Percentiles rank a stretch among this genome's conserved stretches.
phyloP scores from a whole-genome alignment of 1,140 invertebrate species.

The Trinorchestia longiramus region DNA sequence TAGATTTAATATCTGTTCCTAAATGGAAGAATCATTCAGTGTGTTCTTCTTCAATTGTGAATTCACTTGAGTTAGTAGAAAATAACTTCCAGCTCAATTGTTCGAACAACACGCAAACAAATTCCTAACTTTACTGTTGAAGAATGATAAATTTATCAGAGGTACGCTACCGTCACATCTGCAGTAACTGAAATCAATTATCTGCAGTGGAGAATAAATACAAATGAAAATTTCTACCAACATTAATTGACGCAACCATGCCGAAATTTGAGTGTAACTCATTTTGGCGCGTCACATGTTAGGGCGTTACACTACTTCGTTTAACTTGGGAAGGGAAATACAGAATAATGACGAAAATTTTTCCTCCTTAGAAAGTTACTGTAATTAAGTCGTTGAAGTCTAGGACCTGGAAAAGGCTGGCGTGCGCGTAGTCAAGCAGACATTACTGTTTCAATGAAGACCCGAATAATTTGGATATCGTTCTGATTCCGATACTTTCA shows the following conservation, averaged over 20 bases:
- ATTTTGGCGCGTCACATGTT: neutral
- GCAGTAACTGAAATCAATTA: neutral
- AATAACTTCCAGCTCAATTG: no score
- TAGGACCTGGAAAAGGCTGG: neutral
- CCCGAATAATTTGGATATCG: neutral
- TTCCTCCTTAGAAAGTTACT: neutral
- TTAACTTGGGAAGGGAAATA: neutral
- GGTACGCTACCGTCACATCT: neutral
- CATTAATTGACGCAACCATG: neutral
- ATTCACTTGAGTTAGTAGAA: no score
- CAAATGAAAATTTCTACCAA: neutral
- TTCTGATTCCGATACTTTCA: neutral
- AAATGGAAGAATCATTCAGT: no score
- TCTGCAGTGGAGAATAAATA: neutral
- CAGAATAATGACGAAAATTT: slow-evolving; percentile 6
- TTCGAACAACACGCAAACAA: no score
- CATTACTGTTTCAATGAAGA: neutral
- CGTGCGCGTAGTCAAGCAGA: neutral
- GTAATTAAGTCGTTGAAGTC: slow-evolving; percentile 35
- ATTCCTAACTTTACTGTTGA: no score
- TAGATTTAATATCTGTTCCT: no score
- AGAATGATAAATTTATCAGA: no score
- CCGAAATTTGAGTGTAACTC: neutral
- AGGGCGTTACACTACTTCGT: neutral
- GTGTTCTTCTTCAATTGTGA: no score